These are phyloP conservation scores for Pygocentrus nattereri DNA, from an alignment of 2,797 vertebrate species.

Conservation along the genomic window DNA sequence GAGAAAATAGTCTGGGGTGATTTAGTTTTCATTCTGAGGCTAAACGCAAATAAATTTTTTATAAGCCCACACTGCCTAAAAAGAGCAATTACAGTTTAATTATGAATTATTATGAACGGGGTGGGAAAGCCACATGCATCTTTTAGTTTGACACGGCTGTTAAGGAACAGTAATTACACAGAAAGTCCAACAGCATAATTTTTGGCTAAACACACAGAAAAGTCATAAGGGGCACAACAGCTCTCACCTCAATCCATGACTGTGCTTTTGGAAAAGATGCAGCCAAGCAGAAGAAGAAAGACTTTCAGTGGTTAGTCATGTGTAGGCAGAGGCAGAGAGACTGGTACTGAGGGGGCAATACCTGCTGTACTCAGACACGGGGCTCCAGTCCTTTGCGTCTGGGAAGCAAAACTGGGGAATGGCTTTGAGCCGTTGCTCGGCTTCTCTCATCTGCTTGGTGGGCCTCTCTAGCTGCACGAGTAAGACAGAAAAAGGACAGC, in stretches of 20 bases:
- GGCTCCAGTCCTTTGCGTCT: conserved; percentile 96
- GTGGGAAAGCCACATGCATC: neutral
- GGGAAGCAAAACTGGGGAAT: conserved; percentile 99
- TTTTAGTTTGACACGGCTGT: neutral
- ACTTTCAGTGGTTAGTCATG: neutral
- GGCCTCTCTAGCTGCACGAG: conserved; percentile 90
- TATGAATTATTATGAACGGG: neutral
- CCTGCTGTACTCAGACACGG: conserved; percentile 94
- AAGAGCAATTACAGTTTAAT: neutral
- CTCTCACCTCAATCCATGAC: neutral
- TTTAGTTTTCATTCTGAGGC: neutral
- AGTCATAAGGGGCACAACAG: neutral
- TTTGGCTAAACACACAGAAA: conserved; percentile 5
- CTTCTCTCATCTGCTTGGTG: conserved; percentile 97
- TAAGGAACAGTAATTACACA: neutral
- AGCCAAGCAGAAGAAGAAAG: neutral
- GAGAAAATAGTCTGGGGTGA: neutral
- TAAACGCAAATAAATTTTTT: neutral
- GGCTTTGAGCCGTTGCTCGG: conserved; percentile 96
- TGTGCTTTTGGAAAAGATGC: neutral
- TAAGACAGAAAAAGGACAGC: conserved; percentile 37
- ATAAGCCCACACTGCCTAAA: neutral
- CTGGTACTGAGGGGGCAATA: conserved; percentile 62
- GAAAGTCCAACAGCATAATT: neutral
- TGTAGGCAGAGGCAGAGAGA: neutral